Conservation (phyloP, 2,113 vertebrate species). For the Mola mola region DNA sequence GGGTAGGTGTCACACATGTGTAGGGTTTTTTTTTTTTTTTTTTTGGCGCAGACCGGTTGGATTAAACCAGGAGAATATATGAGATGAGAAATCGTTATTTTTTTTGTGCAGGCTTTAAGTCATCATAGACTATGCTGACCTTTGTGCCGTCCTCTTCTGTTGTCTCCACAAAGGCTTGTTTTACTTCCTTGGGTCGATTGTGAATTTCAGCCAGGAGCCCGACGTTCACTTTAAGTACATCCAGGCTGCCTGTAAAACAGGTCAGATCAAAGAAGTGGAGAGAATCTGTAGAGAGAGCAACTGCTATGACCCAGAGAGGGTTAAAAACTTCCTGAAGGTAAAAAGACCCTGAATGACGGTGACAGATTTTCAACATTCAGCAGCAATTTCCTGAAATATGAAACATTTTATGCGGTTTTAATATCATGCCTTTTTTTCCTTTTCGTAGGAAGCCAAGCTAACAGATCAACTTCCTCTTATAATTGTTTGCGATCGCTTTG, state of each 20-base stretch:
- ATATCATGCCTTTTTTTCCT: background rate
- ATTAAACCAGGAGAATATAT: background rate
- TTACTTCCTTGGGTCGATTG: slow-evolving; percentile 94
- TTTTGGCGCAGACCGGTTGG: background rate
- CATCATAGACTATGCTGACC: slow-evolving; percentile 9
- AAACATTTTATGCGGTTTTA: background rate
- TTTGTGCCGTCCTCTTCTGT: slow-evolving; percentile 11
- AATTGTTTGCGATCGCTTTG: slow-evolving; percentile 93
- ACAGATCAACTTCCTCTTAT: slow-evolving; percentile 95
- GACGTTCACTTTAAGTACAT: slow-evolving; percentile 96
- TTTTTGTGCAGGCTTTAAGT: slow-evolving; percentile 1
- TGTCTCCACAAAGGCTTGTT: slow-evolving; percentile 85
- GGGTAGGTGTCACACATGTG: slow-evolving; percentile 77
- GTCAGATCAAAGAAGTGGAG: slow-evolving; percentile 96
- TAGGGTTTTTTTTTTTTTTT: too few species aligned
- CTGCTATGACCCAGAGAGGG: slow-evolving; percentile 91
- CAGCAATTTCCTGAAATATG: background rate
- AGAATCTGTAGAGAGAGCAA: slow-evolving; percentile 93
- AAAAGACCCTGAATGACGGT: background rate
- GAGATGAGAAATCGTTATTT: background rate
- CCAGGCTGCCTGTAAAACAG: slow-evolving; percentile 92
- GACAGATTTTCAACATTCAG: background rate
- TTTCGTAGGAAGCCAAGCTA: slow-evolving; percentile 88
- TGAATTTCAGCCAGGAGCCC: slow-evolving; percentile 96
- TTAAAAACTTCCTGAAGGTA: slow-evolving; percentile 96